Conservation (phyloP, 2,797 vertebrate genomes). For the Phoeniculus purpureus region DNA sequence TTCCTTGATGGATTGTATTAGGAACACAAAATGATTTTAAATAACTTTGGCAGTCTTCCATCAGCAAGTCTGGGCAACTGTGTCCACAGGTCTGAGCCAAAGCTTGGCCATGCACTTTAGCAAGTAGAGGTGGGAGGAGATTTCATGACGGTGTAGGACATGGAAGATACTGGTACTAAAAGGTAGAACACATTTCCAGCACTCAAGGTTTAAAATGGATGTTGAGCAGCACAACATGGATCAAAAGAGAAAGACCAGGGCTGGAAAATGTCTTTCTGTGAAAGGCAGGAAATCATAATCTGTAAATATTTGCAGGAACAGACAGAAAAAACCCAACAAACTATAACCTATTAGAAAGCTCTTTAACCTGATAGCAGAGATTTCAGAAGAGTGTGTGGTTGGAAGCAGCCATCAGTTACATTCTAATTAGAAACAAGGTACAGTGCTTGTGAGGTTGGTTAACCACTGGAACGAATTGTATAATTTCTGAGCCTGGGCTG, state of each 20-base stretch:
- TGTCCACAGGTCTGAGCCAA: neutral
- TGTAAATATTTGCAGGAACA: neutral
- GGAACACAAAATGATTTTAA: neutral
- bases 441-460: neutral
- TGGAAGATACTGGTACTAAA: neutral
- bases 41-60: neutral
- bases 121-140: neutral
- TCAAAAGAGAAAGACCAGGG: neutral
- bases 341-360: neutral
- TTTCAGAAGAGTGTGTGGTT: neutral
- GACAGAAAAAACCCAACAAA: neutral
- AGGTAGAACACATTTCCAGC: neutral
- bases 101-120: neutral
- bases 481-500: neutral
- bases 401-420: neutral
- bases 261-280: neutral
- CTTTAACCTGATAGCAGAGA: neutral
- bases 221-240: accelerated
- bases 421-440: slow-evolving; percentile 17
- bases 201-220: neutral
- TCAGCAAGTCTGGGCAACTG: neutral
- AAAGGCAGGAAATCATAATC: neutral
- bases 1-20: neutral
- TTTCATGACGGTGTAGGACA: neutral
- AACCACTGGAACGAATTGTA: slow-evolving; percentile 16